A percentile compares a stretch with the other conserved stretches of the same genome.
Conservation (phyloP, 2,888 invertebrate genomes). For the Dynastes hyllus region DNA sequence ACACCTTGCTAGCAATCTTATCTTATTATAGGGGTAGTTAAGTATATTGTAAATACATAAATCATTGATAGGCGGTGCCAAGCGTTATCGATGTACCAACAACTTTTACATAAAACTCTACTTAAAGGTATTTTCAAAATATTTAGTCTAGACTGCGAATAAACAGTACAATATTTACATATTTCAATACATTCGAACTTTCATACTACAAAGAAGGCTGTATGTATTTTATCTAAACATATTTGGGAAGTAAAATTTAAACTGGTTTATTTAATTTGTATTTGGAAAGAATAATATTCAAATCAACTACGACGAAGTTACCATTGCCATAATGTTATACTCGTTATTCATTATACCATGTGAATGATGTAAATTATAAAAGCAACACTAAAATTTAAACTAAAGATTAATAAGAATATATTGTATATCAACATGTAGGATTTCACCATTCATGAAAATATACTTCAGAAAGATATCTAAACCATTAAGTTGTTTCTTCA, state of each 20-base stretch:
- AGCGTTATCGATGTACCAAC: slow-evolving; percentile 38
- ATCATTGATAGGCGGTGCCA: slow-evolving; percentile 38
- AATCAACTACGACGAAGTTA: background rate
- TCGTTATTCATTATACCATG: too few species aligned
- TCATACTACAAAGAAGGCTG: slow-evolving; percentile 4
- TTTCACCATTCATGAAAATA: too few species aligned
- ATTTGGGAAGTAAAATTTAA: background rate
- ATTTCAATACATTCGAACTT: background rate
- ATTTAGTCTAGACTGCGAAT: slow-evolving; percentile 45
- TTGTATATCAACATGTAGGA: too few species aligned
- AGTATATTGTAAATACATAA: slow-evolving; percentile 48
- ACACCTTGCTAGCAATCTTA: slow-evolving; percentile 31
- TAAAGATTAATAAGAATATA: too few species aligned
- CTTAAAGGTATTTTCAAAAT: slow-evolving; percentile 42
- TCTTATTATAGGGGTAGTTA: slow-evolving; percentile 41
- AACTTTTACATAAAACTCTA: slow-evolving; percentile 44
- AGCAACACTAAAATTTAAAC: too few species aligned
- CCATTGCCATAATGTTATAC: too few species aligned
- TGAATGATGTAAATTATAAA: too few species aligned
- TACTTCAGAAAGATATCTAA: too few species aligned
- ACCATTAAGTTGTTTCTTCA: too few species aligned
- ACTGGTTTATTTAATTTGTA: slow-evolving; percentile 1
- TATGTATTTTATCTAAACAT: background rate
- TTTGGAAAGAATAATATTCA: background rate
- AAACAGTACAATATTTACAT: slow-evolving; percentile 42